phyloP scores from a whole-genome alignment of 2,113 vertebrate species.

The Clarias macrocephalus region DNA sequence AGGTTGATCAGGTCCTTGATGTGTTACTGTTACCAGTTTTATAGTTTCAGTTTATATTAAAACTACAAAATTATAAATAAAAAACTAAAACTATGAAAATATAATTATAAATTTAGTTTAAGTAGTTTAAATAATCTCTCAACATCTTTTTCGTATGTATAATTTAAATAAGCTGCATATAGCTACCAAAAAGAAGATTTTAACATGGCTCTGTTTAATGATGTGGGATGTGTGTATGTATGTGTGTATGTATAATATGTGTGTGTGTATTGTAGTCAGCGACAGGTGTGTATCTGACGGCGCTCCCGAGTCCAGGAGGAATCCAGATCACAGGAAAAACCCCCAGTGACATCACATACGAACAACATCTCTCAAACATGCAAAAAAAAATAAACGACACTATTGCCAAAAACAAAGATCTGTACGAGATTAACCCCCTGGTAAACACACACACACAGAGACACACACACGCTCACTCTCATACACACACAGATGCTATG shows the following conservation, averaged over 20 bases:
- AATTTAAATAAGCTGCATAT: neutral
- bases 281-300: conserved; percentile 92
- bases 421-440: conserved; percentile 90
- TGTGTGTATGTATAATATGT: conserved; percentile 13
- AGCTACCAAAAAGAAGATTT: neutral
- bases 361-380: conserved; percentile 90
- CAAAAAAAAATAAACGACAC: conserved; percentile 98
- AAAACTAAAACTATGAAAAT: too few species aligned
- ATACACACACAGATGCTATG: neutral
- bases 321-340: conserved; percentile 96
- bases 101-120: too few species aligned
- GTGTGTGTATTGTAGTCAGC: conserved; percentile 79
- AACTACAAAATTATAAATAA: too few species aligned
- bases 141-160: neutral
- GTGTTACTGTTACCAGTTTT: neutral
- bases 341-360: conserved; percentile 85
- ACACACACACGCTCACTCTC: conserved; percentile 1
- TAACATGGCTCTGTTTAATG: neutral
- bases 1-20: neutral
- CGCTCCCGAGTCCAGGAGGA: conserved; percentile 88
- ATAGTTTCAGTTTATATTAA: neutral
- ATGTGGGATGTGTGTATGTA: neutral
- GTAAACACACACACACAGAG: conserved; percentile 62
- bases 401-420: conserved; percentile 90
- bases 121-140: too few species aligned